Base-by-base conservation (phyloP, 1,140 invertebrate species). In the Apolygus lucorum region DNA sequence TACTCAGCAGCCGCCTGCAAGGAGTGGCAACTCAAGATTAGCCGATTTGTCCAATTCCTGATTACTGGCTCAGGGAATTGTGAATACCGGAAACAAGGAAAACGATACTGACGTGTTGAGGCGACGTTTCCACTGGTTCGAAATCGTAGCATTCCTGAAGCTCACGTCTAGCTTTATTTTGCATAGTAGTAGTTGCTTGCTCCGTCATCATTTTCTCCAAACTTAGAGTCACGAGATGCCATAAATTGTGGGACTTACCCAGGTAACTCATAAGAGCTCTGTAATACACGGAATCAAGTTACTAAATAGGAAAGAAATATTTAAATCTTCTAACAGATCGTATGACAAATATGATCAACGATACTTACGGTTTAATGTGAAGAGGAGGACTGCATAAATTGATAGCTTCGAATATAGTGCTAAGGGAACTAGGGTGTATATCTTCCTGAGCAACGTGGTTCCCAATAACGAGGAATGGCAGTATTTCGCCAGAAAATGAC, bases 371-470 rank as follows among this genome's bases (percentile, higher is more conserved):
- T 74, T 89, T 87, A 68, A 98, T 89, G 28, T 86, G 85, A 59
- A 98, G 84, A 0, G 90, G 83, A 0, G 95, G 95, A 70, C 87
- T 85, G 78, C 95, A 98, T 26, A 89, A 85, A 0, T 91, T 87
- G 1, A 98, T 78, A 0, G 91, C 90, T 81, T 99, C 96, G 2
- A 95, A 87, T 76, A 98, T 96, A 0, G 93, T 96, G 70, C 93
- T 92, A 0, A 97, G 84, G 0, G 95, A 91, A 78, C 92, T 96
- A 0, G 92, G 92, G 74, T 90, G 88, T 73, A 90, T 91, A 76
- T 98, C 95, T 76, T 95, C 93, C 78, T 98, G 95, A n/a, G 91
- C 85, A 0, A 95, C 90, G 79, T 98, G 95, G 49, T 88, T 88
- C 1, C 95, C 96, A 54, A 92, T 96, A 70, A 90, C 91, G 67